phyloP scores from a whole-genome alignment of 2,113 vertebrate genomes.

The Empidonax traillii region DNA sequence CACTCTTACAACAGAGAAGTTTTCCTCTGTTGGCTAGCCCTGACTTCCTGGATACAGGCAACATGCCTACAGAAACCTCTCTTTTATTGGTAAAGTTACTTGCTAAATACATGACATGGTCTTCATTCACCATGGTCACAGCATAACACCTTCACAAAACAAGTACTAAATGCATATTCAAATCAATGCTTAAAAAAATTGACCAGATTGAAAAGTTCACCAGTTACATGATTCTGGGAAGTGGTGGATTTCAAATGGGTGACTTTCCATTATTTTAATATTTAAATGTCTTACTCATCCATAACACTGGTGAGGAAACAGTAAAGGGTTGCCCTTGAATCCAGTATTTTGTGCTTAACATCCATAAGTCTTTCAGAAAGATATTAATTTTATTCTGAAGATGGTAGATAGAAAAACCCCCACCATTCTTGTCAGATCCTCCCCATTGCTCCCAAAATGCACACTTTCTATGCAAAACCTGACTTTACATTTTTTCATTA shows the following conservation, averaged over 20 bases:
- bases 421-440: neutral
- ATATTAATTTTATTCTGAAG: neutral
- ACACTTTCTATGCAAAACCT: neutral
- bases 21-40: neutral
- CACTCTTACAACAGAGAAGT: neutral
- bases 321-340: neutral
- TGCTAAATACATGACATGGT: neutral
- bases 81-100: neutral
- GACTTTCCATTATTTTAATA: neutral
- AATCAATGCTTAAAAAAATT: neutral
- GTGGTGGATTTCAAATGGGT: neutral
- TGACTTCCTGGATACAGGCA: neutral
- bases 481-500: neutral
- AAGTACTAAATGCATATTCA: neutral
- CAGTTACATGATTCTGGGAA: neutral
- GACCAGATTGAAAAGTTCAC: neutral
- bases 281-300: neutral
- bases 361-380: neutral
- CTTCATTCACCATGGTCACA: neutral
- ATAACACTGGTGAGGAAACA: neutral
- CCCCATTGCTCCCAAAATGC: neutral
- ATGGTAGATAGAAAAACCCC: fast-evolving
- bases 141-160: neutral
- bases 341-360: neutral
- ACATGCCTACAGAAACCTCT: fast-evolving